Evolutionary conservation across 2,113 vertebrate genomes (phyloP), one percentile per base, ranked within the genome.

Genomic region (Periophthalmodon schlosseri): DNA sequence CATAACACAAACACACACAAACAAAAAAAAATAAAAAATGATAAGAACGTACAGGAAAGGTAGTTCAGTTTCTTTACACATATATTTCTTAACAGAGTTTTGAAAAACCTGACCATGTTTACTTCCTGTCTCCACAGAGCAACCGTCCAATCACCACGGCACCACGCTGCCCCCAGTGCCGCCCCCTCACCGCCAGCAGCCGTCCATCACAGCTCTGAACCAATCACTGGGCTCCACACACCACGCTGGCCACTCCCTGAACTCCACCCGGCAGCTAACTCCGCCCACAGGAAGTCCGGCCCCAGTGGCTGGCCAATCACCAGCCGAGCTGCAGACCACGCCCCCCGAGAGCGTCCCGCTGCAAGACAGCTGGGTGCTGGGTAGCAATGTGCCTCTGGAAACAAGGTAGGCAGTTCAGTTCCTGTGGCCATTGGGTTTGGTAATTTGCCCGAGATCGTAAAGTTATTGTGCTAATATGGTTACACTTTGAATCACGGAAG

Each of bases 311-410:
- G 97, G 95, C 86, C 95, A 96, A 89, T 90, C 87, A 95, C 97
- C 97, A 96, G 97, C 96, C 95, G 97, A 99, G 94, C 97, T 99
- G 98, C 98, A 97, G 96, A 98, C 97, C 96, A 99, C 97, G 88
- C 96, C 97, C 82, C 97, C 97, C 61, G 98, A 99, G 94, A 98
- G 97, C 92, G 98, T 99, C 96, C 97, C 98, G 97, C 97, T 99
- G 97, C 98, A 99, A 95, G 98, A 98, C 97, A 99, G 98, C 97
- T 99, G 98, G 98, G 98, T 99, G 95, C 97, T 99, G 95, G 98
- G 97, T 95, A 99, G 98, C 97, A 99, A 99, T 99, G 98, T 97
- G 73, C 98, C 98, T 93, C 96, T 99, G 97, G 98, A 99, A 92
- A 99, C 96, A 94, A 98, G 97, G 97, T 98, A 95, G 5, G 39